Evolutionary conservation across 2,113 vertebrate species (phyloP).

Genomic region (Leptocoma aspasia): DNA sequence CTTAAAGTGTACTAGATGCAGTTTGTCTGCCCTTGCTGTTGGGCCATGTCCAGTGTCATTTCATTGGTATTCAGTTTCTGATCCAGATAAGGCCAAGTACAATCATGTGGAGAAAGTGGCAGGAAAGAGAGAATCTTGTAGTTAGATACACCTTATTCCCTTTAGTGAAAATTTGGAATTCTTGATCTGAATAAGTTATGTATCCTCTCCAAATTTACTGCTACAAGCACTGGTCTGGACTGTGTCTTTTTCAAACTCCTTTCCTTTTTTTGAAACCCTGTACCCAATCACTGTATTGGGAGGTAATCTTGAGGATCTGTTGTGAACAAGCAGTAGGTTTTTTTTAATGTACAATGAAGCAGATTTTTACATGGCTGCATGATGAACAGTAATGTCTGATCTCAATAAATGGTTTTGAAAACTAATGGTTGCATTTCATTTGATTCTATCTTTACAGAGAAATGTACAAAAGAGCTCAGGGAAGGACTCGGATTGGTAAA

Average conservation of each 20-base stretch:
- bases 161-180: neutral
- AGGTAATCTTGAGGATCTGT: neutral
- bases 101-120: neutral
- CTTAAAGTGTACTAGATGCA: neutral
- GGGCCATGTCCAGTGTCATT: neutral
- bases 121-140: neutral
- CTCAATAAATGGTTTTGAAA: neutral
- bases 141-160: neutral
- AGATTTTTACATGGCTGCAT: neutral
- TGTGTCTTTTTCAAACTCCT: neutral
- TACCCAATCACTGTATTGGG: rapidly evolving
- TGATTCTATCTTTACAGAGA: conserved; percentile 75
- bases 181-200: neutral
- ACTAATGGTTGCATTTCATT: neutral
- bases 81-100: neutral
- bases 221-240: neutral
- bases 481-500: conserved; percentile 88
- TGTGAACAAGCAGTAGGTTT: neutral
- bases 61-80: neutral
- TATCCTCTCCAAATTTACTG: neutral
- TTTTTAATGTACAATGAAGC: neutral
- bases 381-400: neutral
- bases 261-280: neutral
- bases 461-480: conserved; percentile 93
- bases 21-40: neutral